These are phyloP conservation scores for Uromys caudimaculatus DNA, from an alignment of 2,797 vertebrate genomes.

Conservation along the genomic window DNA sequence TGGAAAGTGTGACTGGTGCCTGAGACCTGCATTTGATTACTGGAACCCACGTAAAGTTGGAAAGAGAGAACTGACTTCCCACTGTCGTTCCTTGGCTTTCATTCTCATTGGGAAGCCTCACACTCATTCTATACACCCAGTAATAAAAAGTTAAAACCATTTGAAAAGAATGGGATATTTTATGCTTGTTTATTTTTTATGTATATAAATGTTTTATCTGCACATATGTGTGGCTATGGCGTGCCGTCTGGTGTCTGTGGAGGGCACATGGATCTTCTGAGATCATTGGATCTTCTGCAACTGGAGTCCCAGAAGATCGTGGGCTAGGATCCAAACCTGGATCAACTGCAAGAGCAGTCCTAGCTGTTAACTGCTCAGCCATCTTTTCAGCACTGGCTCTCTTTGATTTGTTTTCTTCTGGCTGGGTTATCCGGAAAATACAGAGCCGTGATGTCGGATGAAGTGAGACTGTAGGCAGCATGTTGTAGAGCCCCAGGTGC, in stretches of 20 bases:
- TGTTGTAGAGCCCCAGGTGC: not conserved
- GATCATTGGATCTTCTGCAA: not conserved
- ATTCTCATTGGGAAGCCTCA: not conserved
- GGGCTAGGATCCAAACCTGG: not conserved
- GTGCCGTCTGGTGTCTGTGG: not conserved
- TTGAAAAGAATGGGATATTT: not conserved
- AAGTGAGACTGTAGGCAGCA: not conserved
- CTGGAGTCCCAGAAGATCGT: not conserved
- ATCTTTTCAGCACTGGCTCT: not conserved
- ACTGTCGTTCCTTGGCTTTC: not conserved
- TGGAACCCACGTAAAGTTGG: not conserved
- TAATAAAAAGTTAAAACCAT: not conserved
- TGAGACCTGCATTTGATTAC: not conserved
- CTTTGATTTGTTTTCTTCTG: not conserved
- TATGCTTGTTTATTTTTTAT: not conserved
- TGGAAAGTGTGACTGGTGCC: not conserved
- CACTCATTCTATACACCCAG: not conserved
- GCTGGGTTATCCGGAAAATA: not conserved
- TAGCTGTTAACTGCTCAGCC: not conserved
- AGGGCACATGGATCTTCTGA: too few species aligned
- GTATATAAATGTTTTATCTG: not conserved
- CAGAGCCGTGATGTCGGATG: rapidly evolving
- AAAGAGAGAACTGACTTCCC: not conserved
- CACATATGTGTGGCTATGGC: not conserved
- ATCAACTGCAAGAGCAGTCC: not conserved